Evolutionary conservation across 2,113 vertebrate species (phyloP).

Genomic region (Steatornis caripensis): DNA sequence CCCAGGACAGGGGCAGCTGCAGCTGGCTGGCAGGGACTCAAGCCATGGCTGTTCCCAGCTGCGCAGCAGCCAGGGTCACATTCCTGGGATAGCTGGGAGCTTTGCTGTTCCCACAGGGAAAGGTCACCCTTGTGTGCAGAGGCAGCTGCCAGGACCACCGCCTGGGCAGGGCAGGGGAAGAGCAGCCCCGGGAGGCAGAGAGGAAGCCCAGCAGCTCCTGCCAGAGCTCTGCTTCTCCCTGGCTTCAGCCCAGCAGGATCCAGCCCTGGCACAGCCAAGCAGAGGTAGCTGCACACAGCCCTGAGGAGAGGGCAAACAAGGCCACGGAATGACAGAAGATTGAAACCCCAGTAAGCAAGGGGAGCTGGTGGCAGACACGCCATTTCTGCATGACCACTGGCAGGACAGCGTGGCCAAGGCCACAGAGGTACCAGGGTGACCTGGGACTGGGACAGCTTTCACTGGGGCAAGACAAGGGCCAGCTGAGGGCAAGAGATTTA

Average conservation of each 20-base stretch:
- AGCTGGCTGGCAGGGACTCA: constrained; percentile 33
- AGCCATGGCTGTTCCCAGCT: neutral
- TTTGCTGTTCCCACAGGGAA: constrained; percentile 36
- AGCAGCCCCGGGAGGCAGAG: neutral
- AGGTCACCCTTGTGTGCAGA: constrained; percentile 39
- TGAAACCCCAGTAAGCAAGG: neutral
- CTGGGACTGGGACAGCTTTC: neutral
- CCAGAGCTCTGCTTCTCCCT: neutral
- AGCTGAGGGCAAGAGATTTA: constrained; percentile 23
- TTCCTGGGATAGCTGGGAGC: constrained; percentile 45
- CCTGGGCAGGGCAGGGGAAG: neutral
- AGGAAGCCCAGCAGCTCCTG: neutral
- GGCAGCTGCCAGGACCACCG: neutral
- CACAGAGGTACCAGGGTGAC: neutral
- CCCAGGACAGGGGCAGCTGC: neutral
- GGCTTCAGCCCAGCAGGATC: neutral
- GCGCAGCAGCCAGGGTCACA: constrained; percentile 31
- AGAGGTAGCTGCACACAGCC: neutral
- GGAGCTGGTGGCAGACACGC: neutral
- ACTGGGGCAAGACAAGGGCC: neutral
- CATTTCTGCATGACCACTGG: neutral
- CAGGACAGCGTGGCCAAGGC: neutral
- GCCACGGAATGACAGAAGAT: neutral
- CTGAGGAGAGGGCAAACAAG: neutral
- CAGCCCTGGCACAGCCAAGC: neutral